Conservation (phyloP, 35 echinoderm and acorn worm species). For the Acanthaster planci region DNA sequence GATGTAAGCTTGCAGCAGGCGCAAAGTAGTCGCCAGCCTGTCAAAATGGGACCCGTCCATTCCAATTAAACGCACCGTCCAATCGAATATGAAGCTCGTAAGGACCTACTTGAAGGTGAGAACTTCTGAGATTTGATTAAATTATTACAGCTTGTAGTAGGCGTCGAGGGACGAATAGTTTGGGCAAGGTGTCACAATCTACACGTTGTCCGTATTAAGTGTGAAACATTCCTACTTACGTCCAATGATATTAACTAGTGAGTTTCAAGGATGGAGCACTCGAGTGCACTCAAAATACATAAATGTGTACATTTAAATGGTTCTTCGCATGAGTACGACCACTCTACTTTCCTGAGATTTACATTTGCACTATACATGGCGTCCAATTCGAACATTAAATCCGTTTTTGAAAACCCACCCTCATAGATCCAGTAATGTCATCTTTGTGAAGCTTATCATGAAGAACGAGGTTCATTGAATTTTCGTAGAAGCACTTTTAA, state of each 20-base stretch:
- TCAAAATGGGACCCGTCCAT: neutral
- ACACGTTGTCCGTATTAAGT: constrained; percentile 8
- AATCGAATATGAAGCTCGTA: neutral
- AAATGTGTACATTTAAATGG: no score
- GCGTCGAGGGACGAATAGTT: neutral
- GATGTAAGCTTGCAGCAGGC: neutral
- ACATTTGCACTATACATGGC: no score
- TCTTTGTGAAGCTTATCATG: no score
- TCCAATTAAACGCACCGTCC: neutral
- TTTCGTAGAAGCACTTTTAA: no score
- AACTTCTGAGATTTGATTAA: constrained; percentile 4
- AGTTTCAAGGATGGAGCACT: no score
- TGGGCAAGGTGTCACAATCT: neutral
- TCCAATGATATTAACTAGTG: constrained; percentile 1
- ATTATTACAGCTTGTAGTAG: constrained; percentile 13
- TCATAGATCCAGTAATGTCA: no score
- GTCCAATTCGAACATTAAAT: no score
- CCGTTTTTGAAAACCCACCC: no score
- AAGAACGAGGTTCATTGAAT: no score
- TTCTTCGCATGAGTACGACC: no score
- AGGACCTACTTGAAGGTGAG: neutral
- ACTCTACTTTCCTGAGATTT: no score
- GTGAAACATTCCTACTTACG: constrained; percentile 10
- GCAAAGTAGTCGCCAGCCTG: neutral
- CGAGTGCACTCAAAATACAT: no score